phyloP scores from a whole-genome alignment of 2,797 vertebrate species.

The Falco naumanni region DNA sequence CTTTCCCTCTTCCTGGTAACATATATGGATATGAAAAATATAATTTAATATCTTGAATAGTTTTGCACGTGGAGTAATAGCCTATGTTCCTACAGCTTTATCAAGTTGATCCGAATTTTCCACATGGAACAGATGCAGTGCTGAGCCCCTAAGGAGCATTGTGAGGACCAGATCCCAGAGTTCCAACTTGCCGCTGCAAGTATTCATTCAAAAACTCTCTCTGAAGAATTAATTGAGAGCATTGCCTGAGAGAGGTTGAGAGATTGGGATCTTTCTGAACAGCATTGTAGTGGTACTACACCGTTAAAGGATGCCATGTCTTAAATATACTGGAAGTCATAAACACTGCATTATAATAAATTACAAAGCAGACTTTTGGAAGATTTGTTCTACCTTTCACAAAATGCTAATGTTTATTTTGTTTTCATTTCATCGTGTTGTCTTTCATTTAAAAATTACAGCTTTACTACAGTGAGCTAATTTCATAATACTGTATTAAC shows the following conservation, averaged over 20 bases:
- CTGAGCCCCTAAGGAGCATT: neutral
- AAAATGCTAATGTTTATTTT: slow-evolving; percentile 77
- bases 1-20: neutral
- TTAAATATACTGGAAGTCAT: slow-evolving; percentile 67
- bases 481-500: slow-evolving; percentile 81
- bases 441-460: slow-evolving; percentile 80
- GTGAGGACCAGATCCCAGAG: neutral
- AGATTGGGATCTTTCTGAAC: neutral
- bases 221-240: neutral
- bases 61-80: neutral
- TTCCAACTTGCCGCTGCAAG: neutral
- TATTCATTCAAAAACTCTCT: neutral
- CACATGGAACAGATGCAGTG: neutral
- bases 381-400: slow-evolving; percentile 75
- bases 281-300: neutral
- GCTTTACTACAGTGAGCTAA: slow-evolving; percentile 78
- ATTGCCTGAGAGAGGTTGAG: neutral
- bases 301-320: slow-evolving; percentile 19
- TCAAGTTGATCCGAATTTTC: neutral
- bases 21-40: neutral
- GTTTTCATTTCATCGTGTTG: slow-evolving; percentile 66
- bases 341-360: slow-evolving; percentile 62
- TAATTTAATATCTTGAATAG: neutral
- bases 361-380: slow-evolving; percentile 66
- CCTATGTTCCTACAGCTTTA: neutral